Base-by-base conservation (phyloP, 2,797 vertebrate species). In the Mus caroli region DNA sequence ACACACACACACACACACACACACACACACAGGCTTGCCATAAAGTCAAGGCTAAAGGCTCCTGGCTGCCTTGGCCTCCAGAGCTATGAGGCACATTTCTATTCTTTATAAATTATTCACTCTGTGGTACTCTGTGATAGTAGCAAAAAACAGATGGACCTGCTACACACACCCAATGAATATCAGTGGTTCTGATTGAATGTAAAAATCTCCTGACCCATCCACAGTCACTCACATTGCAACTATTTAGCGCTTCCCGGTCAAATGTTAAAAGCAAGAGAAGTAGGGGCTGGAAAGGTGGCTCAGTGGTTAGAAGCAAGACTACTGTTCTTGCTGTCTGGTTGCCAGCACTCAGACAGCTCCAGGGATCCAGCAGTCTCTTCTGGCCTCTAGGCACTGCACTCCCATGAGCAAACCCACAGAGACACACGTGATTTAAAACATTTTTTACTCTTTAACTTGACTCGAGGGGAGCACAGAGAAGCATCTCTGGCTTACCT, bases 191-290 rank as follows among this genome's bases (percentile, higher is more conserved):
- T 88, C 46, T 54, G 82, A 75, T 22, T 34, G 75, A 80, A 15
- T 69, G 17, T 62, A 43, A 22, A 22, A 91, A 11, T 3, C 37
- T 94, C 79, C 24, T 60, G 46, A 95, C 50, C 67, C 56, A 17
- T 46, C 4, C 15, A 46, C 13, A 60, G 40, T 85, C 58, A 71
- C n/a, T 64, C 43, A 15, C 67, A 3, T 85, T 89, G 77, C 64
- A 90, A 85, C 77, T 56, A 67, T 46, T 83, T 43, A 64, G 37
- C 8, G 46, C 14, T 79, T n/a, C 22, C 20, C 71, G 37, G 15
- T 75, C 75, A 93, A 50, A 67, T 34, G 14, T 71, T 85, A 75
- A 90, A 77, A 26, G 64, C 50, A 28, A 90, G 15, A 87, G 91
- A 73, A 73, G 24, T 9, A 14, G 50, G 34, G 26, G 19, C 54